Evolutionary conservation across 2,888 invertebrate genomes (phyloP).

Genomic region (Xanthorhoe spadicearia): DNA sequence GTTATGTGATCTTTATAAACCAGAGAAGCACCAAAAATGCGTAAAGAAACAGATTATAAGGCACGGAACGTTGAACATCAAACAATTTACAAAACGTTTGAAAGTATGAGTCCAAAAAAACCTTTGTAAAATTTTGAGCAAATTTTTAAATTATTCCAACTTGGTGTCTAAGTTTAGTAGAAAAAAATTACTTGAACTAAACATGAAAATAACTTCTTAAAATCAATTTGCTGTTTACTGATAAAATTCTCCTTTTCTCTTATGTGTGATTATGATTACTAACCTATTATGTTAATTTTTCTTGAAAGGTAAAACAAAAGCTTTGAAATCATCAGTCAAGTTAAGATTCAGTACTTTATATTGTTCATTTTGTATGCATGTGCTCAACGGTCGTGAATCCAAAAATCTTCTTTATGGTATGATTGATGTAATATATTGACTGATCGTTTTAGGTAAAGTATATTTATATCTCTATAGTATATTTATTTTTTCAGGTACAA

Average conservation of each 20-base stretch:
- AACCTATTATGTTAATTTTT: background rate
- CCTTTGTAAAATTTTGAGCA: constrained; percentile 7
- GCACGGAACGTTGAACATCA: constrained; percentile 17
- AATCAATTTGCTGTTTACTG: too few relatives aligned
- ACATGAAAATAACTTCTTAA: too few relatives aligned
- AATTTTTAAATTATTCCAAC: background rate
- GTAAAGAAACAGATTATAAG: constrained; percentile 13
- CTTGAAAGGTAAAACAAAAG: background rate
- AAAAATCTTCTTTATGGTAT: background rate
- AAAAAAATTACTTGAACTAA: too few relatives aligned
- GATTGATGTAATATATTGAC: background rate
- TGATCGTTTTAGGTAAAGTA: background rate
- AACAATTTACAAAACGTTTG: constrained; percentile 11
- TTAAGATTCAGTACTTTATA: background rate
- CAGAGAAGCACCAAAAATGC: background rate
- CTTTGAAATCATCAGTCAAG: background rate
- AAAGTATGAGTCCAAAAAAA: constrained; percentile 1
- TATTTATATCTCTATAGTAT: too few relatives aligned
- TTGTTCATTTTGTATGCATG: background rate
- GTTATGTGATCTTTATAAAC: background rate
- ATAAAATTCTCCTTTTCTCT: background rate
- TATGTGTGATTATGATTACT: too few relatives aligned
- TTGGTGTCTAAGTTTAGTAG: too few relatives aligned
- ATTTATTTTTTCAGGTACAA: too few relatives aligned
- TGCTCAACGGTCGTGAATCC: background rate